Evolutionary conservation across 92 coral and sea anemone species (phyloP).

Genomic region (Scolanthus callimorphus): DNA sequence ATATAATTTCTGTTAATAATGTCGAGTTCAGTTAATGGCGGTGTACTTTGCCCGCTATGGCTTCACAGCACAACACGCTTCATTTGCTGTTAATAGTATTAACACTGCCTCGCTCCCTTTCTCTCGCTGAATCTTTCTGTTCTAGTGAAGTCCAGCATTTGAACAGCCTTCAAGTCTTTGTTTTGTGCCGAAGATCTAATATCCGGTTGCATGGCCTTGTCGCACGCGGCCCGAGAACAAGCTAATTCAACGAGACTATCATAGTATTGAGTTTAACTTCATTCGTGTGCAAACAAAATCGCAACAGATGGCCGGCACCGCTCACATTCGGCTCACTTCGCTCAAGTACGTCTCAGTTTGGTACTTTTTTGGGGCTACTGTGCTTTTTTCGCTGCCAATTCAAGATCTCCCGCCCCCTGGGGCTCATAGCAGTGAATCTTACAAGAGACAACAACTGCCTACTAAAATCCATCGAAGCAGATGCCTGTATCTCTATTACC

Average conservation of each 20-base stretch:
- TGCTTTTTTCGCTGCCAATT: conserved; percentile 4
- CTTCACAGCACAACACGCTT: no score
- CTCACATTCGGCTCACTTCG: background rate
- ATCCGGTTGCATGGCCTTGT: background rate
- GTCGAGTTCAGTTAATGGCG: no score
- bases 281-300: conserved; percentile 25
- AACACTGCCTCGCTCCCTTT: background rate
- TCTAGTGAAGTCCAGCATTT: background rate
- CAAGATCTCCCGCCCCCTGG: conserved; percentile 3
- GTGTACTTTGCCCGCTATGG: no score
- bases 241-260: conserved; percentile 8
- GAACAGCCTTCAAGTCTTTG: background rate
- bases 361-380: background rate
- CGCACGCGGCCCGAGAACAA: conserved; percentile 6
- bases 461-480: background rate
- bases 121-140: background rate
- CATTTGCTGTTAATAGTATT: background rate
- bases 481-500: background rate
- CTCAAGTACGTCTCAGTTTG: background rate
- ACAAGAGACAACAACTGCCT: background rate
- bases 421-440: background rate
- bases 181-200: background rate
- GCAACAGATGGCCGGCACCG: background rate
- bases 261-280: background rate
- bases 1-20: no score